phyloP scores from a whole-genome alignment of 2,888 invertebrate species.

The Andrena fulva region DNA sequence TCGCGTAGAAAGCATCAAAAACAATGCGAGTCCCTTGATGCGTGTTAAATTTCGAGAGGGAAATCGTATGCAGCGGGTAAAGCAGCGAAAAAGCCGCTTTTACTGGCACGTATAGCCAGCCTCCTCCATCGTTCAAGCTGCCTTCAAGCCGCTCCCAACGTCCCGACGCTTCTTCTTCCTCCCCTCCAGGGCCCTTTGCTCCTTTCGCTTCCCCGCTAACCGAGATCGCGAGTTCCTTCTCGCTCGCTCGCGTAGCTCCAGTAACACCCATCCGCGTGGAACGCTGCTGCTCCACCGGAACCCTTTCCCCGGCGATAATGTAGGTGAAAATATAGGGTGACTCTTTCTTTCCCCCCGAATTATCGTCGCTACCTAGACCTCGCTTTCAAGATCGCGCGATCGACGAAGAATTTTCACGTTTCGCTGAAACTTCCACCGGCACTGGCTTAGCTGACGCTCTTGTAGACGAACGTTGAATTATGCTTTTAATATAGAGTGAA shows the following conservation, averaged over 20 bases:
- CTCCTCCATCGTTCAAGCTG: constrained; percentile 11
- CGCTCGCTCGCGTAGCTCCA: constrained; percentile 50
- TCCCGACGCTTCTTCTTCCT: constrained; percentile 10
- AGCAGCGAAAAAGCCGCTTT: constrained; percentile 18
- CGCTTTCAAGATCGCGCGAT: too few relatives aligned
- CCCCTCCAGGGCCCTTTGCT: not conserved
- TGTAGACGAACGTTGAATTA: too few relatives aligned
- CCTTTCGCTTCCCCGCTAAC: constrained; percentile 46
- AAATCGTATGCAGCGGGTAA: not conserved
- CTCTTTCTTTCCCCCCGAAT: constrained; percentile 37
- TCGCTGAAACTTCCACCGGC: too few relatives aligned
- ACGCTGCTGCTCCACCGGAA: constrained; percentile 55
- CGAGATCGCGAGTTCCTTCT: constrained; percentile 47
- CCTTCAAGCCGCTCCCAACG: constrained; percentile 21
- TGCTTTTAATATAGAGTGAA: too few relatives aligned
- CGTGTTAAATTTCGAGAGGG: not conserved
- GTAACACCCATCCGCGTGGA: constrained; percentile 67
- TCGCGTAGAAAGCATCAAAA: not conserved
- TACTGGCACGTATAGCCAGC: constrained; percentile 9
- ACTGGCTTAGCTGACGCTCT: too few relatives aligned
- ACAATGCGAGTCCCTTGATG: not conserved
- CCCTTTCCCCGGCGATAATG: constrained; percentile 62
- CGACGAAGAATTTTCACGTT: too few relatives aligned
- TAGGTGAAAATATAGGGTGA: constrained; percentile 68
- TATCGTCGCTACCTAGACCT: not conserved